phyloP scores from a whole-genome alignment of 2,113 vertebrate species.

The Garra rufa region DNA sequence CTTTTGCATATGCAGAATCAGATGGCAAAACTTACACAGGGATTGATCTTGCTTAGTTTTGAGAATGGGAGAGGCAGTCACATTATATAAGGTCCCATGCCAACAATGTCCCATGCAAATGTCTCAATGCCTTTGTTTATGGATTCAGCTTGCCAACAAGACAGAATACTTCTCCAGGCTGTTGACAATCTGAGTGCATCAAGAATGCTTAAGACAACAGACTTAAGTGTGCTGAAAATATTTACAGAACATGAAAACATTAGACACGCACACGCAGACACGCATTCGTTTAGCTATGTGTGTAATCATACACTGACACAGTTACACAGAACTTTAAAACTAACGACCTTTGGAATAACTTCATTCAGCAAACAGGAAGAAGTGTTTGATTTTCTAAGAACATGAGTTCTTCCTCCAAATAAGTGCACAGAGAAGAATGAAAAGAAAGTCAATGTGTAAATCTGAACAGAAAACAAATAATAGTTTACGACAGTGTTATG shows the following conservation, averaged over 20 bases:
- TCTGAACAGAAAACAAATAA: neutral
- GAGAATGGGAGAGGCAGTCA: neutral
- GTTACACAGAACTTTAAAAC: constrained; percentile 30
- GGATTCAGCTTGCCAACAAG: constrained; percentile 19
- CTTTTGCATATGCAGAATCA: neutral
- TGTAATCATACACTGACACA: constrained; percentile 42
- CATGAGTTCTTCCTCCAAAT: neutral
- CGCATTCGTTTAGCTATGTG: constrained; percentile 27
- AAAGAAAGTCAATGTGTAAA: neutral
- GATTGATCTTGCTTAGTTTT: neutral
- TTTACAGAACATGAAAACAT: neutral
- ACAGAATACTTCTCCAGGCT: constrained; percentile 2
- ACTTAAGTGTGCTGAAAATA: neutral
- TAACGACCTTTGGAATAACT: constrained; percentile 65
- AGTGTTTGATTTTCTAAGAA: constrained; percentile 52
- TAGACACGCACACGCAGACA: neutral
- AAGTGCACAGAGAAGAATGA: neutral
- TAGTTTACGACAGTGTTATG: neutral
- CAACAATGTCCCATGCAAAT: neutral
- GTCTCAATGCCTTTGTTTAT: neutral
- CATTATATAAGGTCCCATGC: neutral
- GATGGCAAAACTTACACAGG: neutral
- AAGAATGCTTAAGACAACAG: neutral
- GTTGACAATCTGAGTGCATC: constrained; percentile 3
- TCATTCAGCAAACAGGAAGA: constrained; percentile 26